Conservation (phyloP, 1,140 invertebrate genomes). For the Conus ventricosus region DNA sequence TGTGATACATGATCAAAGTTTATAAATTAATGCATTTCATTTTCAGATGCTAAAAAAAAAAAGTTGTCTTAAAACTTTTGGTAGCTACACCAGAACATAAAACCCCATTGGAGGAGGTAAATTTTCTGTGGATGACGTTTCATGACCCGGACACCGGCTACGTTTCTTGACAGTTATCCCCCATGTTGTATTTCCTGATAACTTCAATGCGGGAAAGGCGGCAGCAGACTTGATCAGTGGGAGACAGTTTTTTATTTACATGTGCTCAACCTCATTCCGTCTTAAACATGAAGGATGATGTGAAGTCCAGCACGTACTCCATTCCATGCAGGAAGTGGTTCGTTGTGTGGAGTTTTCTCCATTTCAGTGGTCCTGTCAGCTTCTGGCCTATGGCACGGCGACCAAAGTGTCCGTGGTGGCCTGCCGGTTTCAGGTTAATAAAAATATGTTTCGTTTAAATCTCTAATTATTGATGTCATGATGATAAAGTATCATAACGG, state of each 20-base stretch:
- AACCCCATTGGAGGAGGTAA: too few species aligned
- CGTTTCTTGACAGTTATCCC: not conserved
- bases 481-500: too few species aligned
- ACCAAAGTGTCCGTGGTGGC: conserved; percentile 59
- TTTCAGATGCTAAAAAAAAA: too few species aligned
- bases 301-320: conserved; percentile 44
- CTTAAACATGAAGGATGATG: not conserved
- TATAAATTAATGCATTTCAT: too few species aligned
- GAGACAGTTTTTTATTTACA: not conserved
- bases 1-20: too few species aligned
- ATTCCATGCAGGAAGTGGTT: conserved; percentile 63
- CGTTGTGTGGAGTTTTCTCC: conserved; percentile 70
- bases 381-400: conserved; percentile 65
- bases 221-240: not conserved
- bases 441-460: too few species aligned
- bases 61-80: too few species aligned
- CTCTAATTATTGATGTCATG: too few species aligned
- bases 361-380: conserved; percentile 62
- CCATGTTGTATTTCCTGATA: not conserved
- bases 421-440: conserved; percentile 62
- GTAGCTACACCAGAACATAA: too few species aligned
- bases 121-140: too few species aligned
- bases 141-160: not conserved
- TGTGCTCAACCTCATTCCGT: not conserved
- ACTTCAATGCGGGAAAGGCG: not conserved